Conservation (phyloP, 2,888 invertebrate species). For the Tetragonisca angustula region DNA sequence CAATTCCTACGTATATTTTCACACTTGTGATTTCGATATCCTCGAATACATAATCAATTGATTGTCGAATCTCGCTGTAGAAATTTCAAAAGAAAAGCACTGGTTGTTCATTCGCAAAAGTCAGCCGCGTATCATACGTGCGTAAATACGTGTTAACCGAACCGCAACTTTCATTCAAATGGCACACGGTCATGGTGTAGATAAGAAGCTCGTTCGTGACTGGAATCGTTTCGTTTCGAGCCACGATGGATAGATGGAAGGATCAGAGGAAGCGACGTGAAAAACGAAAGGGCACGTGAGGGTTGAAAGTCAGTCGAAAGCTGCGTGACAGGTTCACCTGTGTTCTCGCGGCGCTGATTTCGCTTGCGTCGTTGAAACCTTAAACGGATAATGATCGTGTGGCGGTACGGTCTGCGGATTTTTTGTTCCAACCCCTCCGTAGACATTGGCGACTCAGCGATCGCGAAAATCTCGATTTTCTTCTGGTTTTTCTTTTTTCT, state of each 20-base stretch:
- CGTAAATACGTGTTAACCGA: slow-evolving; percentile 46
- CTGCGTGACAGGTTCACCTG: slow-evolving; percentile 44
- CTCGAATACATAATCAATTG: too few species aligned
- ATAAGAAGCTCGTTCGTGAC: slow-evolving; percentile 33
- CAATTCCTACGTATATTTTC: too few species aligned
- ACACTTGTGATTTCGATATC: too few species aligned
- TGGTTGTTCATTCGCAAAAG: too few species aligned
- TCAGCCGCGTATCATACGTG: too few species aligned
- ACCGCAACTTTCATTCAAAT: slow-evolving; percentile 47
- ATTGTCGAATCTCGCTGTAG: too few species aligned
- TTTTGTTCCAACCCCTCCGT: slow-evolving; percentile 6
- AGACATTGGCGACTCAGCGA: slow-evolving; percentile 17
- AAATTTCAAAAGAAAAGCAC: too few species aligned
- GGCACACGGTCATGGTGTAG: not conserved
- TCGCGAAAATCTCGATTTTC: not conserved
- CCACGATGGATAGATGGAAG: not conserved
- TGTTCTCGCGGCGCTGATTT: slow-evolving; percentile 46
- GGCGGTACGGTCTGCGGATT: slow-evolving; percentile 31
- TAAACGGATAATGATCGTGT: slow-evolving; percentile 29
- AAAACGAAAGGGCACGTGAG: slow-evolving; percentile 18
- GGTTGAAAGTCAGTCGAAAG: not conserved
- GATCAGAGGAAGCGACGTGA: not conserved
- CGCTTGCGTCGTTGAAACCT: slow-evolving; percentile 43
- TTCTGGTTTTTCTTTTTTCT: not conserved
- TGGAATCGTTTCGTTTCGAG: slow-evolving; percentile 18